Evolutionary conservation across 1,140 invertebrate species (phyloP).

Genomic region (Pollicipes pollicipes): DNA sequence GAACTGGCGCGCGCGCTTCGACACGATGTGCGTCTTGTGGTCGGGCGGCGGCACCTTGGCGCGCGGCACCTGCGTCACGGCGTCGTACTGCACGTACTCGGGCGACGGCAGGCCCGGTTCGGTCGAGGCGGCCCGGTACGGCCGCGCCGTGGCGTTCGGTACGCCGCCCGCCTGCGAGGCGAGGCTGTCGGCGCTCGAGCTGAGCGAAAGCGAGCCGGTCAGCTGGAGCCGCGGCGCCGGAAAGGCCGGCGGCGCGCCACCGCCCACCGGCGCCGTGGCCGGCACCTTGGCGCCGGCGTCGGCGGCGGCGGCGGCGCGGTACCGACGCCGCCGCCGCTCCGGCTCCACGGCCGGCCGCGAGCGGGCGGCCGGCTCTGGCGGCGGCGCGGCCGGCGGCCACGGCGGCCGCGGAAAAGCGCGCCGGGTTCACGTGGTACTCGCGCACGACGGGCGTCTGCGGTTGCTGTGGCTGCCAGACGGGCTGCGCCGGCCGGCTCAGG

Average conservation of each 20-base stretch:
- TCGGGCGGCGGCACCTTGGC: background rate
- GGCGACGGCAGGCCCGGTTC: background rate
- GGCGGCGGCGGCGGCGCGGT: too few species aligned
- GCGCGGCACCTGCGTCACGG: slow-evolving; percentile 2
- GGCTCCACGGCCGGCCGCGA: background rate
- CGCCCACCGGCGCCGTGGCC: background rate
- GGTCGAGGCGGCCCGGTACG: background rate
- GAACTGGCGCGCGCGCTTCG: background rate
- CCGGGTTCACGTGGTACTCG: background rate
- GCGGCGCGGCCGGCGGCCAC: background rate
- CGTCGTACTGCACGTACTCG: slow-evolving; percentile 5
- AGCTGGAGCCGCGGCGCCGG: too few species aligned
- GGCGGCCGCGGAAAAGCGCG: background rate
- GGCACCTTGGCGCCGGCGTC: too few species aligned
- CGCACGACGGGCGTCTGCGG: background rate
- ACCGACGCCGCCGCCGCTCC: background rate
- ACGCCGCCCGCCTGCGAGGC: background rate
- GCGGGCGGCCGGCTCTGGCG: too few species aligned
- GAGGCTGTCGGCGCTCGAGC: background rate
- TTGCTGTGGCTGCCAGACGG: background rate
- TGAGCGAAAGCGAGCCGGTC: background rate
- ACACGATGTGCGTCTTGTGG: background rate
- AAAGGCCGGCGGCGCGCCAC: background rate
- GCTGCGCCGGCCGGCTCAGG: background rate
- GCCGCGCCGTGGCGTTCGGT: background rate